Evolutionary conservation across 2,113 vertebrate species (phyloP).

Genomic region (Caranx ignobilis): DNA sequence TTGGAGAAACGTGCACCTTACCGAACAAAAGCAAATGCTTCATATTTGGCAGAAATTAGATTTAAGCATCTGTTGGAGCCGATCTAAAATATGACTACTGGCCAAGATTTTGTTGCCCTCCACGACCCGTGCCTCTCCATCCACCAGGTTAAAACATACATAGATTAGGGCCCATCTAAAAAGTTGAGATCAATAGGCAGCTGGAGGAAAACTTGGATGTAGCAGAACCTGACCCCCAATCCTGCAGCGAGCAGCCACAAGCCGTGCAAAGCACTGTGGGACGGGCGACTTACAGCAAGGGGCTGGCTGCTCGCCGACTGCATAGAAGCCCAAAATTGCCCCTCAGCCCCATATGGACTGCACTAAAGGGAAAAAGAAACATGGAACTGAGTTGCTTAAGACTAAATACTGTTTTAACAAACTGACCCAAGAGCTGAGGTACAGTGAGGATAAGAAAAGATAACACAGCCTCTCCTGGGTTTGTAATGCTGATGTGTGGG

Average conservation of each 20-base stretch:
- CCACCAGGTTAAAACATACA: constrained; percentile 12
- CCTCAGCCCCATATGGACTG: constrained; percentile 81
- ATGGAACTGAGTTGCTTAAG: constrained; percentile 56
- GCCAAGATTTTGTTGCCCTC: not conserved
- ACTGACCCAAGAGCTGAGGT: constrained; percentile 9
- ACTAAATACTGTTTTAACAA: constrained; percentile 1
- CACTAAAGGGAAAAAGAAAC: constrained; percentile 80
- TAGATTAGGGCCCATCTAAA: not conserved
- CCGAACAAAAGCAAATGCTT: not conserved
- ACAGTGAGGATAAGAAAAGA: not conserved
- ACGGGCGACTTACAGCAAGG: constrained; percentile 81
- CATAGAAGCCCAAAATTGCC: constrained; percentile 81
- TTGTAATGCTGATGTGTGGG: not conserved
- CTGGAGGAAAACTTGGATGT: constrained; percentile 6
- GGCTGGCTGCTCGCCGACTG: constrained; percentile 79
- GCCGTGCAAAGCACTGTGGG: constrained; percentile 83
- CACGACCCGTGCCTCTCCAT: constrained; percentile 3
- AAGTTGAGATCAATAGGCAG: constrained; percentile 24
- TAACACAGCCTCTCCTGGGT: not conserved
- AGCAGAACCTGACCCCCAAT: constrained; percentile 22
- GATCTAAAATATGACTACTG: not conserved
- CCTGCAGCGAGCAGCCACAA: constrained; percentile 80
- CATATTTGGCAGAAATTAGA: constrained; percentile 1
- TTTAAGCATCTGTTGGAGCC: not conserved
- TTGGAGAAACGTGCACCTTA: constrained; percentile 14